These are phyloP conservation scores for Leptothorax acervorum DNA, from an alignment of 2,888 invertebrate genomes.

Conservation along the genomic window DNA sequence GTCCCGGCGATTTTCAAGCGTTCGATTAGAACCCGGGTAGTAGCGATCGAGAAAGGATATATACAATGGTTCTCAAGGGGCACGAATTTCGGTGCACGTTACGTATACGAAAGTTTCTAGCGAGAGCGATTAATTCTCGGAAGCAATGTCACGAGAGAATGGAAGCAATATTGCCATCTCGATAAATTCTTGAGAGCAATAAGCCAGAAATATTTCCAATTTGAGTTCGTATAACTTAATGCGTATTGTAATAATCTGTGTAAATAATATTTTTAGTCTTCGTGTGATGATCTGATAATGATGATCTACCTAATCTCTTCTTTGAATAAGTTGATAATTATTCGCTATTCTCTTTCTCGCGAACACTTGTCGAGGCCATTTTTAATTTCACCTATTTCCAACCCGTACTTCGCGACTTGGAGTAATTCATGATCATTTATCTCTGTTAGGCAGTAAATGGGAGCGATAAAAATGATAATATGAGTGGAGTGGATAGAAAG, in stretches of 20 bases:
- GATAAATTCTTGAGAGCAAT: conserved; percentile 9
- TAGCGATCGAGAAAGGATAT: not conserved
- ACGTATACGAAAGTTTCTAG: conserved; percentile 8
- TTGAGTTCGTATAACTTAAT: not conserved
- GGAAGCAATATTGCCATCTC: conserved; percentile 17
- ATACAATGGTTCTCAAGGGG: not conserved
- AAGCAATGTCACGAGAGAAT: conserved; percentile 29
- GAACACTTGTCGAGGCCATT: not conserved
- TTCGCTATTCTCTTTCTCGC: too few relatives aligned
- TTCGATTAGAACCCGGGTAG: conserved; percentile 10
- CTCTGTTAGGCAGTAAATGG: conserved; percentile 12
- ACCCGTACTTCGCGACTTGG: not conserved
- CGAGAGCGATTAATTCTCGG: conserved; percentile 20
- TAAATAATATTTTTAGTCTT: not conserved
- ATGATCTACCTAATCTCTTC: not conserved
- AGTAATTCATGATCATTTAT: conserved; percentile 30
- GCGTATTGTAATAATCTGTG: not conserved
- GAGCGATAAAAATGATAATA: conserved; percentile 43
- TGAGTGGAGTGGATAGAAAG: not conserved
- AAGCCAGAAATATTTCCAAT: not conserved
- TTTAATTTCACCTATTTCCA: not conserved
- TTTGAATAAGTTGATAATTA: not conserved
- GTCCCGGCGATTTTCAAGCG: conserved; percentile 10
- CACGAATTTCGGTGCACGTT: not conserved
- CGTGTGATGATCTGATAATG: not conserved